Percentiles rank a stretch among this genome's conserved stretches.
These are phyloP conservation scores for Tyrannus savana DNA, from an alignment of 2,113 vertebrate species.

Conservation along the genomic window DNA sequence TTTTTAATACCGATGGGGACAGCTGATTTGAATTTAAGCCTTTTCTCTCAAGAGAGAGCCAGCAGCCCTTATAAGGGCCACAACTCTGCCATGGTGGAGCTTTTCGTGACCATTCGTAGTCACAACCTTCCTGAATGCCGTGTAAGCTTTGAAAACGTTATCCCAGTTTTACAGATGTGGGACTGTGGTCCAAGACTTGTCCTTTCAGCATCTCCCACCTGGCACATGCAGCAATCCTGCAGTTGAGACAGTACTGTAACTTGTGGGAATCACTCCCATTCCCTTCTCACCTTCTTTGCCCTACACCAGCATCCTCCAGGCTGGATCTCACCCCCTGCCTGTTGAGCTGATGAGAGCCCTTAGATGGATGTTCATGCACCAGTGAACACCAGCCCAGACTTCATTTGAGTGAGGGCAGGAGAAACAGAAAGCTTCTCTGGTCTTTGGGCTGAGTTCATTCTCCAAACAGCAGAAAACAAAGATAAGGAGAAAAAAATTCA, in stretches of 20 bases:
- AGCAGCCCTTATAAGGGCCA: not conserved
- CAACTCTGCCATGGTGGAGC: not conserved
- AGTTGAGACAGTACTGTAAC: not conserved
- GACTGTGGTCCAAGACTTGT: not conserved
- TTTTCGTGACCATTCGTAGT: not conserved
- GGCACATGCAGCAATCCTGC: not conserved
- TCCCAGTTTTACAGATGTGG: not conserved
- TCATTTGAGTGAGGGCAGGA: not conserved
- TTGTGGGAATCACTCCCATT: not conserved
- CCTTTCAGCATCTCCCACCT: too few relatives aligned
- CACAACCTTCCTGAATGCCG: not conserved
- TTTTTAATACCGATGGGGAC: not conserved
- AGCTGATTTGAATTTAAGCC: conserved; percentile 19
- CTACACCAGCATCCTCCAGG: not conserved
- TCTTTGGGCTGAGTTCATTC: not conserved
- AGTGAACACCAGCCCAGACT: not conserved
- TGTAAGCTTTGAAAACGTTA: not conserved
- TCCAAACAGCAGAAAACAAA: not conserved
- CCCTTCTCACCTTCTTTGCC: not conserved
- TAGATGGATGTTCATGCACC: not conserved
- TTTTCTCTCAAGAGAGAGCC: not conserved
- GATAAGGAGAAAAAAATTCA: not conserved
- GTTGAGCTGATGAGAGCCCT: not conserved
- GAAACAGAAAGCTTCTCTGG: not conserved
- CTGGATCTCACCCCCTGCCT: not conserved